Evolutionary conservation across 2,113 vertebrate genomes (phyloP).

Genomic region (Propithecus coquereli): DNA sequence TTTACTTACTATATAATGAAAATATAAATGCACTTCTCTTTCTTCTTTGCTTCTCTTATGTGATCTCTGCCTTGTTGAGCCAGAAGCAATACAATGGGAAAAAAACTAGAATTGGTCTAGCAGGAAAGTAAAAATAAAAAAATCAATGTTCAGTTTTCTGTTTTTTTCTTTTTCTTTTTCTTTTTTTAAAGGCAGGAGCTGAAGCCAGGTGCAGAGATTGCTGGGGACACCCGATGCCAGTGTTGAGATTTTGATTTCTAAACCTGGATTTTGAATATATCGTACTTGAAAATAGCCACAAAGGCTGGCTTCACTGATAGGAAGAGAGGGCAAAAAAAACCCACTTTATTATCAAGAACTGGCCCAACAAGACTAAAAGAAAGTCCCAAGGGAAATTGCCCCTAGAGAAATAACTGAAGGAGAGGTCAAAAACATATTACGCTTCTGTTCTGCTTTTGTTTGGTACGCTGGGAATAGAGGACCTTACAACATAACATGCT

Average conservation of each 20-base stretch:
- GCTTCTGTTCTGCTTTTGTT: not conserved
- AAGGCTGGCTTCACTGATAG: not conserved
- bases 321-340: not conserved
- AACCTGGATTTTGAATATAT: not conserved
- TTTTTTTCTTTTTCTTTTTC: no score
- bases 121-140: not conserved
- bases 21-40: not conserved
- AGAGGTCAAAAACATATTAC: not conserved
- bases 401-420: not conserved
- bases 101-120: not conserved
- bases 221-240: no score
- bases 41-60: not conserved
- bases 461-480: not conserved
- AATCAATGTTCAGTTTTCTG: not conserved
- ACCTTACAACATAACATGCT: accelerated
- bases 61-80: not conserved
- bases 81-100: not conserved
- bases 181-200: no score
- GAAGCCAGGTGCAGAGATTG: no score
- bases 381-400: not conserved
- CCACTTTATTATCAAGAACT: not conserved
- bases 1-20: not conserved
- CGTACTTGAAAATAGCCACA: not conserved
- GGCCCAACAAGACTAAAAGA: not conserved
- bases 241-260: not conserved